A percentile compares a stretch with the other conserved stretches of the same genome.
phyloP scores from a whole-genome alignment of 2,888 invertebrate genomes.

The Agrotis clavis region DNA sequence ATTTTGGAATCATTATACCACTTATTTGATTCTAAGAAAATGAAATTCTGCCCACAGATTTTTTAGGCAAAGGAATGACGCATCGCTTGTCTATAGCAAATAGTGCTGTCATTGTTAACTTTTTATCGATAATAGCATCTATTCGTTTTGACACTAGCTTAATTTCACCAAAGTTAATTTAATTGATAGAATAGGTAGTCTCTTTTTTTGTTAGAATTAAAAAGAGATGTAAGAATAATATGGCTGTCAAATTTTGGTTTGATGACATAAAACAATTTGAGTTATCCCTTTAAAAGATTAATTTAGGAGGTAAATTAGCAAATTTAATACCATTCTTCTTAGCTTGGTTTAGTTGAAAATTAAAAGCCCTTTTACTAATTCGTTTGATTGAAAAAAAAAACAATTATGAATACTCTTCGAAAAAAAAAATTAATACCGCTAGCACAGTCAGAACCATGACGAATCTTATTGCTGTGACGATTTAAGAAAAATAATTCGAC shows the following conservation, averaged over 20 bases:
- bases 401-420: too few species aligned
- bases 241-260: neutral
- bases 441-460: too few species aligned
- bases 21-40: neutral
- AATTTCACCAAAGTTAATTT: neutral
- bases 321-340: too few species aligned
- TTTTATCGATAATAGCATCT: neutral
- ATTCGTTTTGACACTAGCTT: neutral
- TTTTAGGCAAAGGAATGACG: constrained; percentile 7
- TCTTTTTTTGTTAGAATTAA: neutral
- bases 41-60: neutral
- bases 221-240: neutral
- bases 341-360: neutral
- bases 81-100: constrained; percentile 7
- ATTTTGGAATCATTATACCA: neutral
- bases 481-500: too few species aligned
- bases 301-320: too few species aligned
- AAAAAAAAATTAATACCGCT: too few species aligned
- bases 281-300: too few species aligned
- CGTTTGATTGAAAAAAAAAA: too few species aligned
- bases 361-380: neutral
- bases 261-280: neutral
- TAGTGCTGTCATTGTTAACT: neutral
- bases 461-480: too few species aligned
- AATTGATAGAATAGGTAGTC: too few species aligned